Base-by-base conservation (phyloP, 2,888 invertebrate genomes). In the Leptinotarsa rubiginosa region DNA sequence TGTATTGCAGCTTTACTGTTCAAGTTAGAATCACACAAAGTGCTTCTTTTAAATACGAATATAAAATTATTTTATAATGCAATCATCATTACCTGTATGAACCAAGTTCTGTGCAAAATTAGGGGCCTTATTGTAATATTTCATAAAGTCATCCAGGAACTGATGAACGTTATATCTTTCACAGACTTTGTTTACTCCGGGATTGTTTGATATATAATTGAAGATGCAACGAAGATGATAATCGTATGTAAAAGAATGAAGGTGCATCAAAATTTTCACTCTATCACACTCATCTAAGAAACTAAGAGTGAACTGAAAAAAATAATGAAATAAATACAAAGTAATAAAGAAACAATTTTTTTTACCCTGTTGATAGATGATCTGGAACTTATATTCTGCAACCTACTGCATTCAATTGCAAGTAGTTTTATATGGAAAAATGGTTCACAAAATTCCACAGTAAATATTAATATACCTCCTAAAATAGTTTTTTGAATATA, bases 171-270 rank as follows among this genome's bases (percentile, higher is more conserved):
- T 93, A 85, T 94, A 95, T 56, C 92, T 92, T 75, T 90, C 90
- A 73, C 85, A 85, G 31, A 88, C 81, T 80, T 89, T 89, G 74
- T 89, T 89, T 64, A 90, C 87, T 1, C 89, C 87, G 79, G 89
- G 87, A 73, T 89, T 89, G 65, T 91, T 91, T 69, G 91, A 90
- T 70, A 93, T 90, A 82, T 93, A 93, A 15, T 91, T 90, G 83
- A 92, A 92, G 70, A 94, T 90, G 74, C 91, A 91, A 52, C 94
- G 89, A 74, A 94, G 87, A 85, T 94, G 94, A 85, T 93, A 94
- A 87, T 94, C 94, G 81, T 94, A 94, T 0, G 93, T 92, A 84
- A 94, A 94, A 4, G 94, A 94, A 86, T 94, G 94, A 70, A 94
- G 88, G 86, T 94, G 94, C 89, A 94, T 93, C 75, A 91, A 88